These are phyloP conservation scores for Calonectris borealis DNA, from an alignment of 2,113 vertebrate genomes.

Conservation along the genomic window DNA sequence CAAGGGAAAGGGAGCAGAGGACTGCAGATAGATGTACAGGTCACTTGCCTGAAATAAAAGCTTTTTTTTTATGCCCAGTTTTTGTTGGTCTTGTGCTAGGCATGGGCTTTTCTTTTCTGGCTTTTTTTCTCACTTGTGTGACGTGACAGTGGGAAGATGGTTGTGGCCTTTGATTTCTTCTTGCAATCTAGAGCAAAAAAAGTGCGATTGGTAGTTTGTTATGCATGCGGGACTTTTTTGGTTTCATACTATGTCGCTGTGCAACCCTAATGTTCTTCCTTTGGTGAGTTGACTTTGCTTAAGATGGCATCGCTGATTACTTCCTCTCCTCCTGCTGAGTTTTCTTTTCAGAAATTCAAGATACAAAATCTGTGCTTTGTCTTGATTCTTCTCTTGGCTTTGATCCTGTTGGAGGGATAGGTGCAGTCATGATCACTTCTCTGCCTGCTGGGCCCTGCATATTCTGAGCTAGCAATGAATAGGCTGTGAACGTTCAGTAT, in stretches of 20 bases:
- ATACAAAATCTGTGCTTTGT: not conserved
- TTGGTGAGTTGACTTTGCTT: not conserved
- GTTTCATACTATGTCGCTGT: not conserved
- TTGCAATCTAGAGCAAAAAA: not conserved
- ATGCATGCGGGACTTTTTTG: not conserved
- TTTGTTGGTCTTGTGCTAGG: not conserved
- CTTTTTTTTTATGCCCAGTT: not conserved
- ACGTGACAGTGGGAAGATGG: not conserved
- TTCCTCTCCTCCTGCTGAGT: not conserved
- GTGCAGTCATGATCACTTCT: fast-evolving
- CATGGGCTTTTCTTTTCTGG: not conserved
- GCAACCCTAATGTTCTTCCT: not conserved
- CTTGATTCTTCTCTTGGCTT: not conserved
- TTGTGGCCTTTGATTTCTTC: not conserved
- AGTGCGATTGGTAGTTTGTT: not conserved
- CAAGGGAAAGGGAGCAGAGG: not conserved
- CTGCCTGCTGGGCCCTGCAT: not conserved
- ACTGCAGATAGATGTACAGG: not conserved
- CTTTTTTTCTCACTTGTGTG: not conserved
- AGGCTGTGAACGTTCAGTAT: fast-evolving
- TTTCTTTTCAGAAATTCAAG: not conserved
- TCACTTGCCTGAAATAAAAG: not conserved
- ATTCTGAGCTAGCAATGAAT: not conserved
- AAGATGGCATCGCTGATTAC: not conserved
- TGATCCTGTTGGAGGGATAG: not conserved